These are phyloP conservation scores for Ennomos erosarius DNA, from an alignment of 2,888 invertebrate species.

Conservation along the genomic window DNA sequence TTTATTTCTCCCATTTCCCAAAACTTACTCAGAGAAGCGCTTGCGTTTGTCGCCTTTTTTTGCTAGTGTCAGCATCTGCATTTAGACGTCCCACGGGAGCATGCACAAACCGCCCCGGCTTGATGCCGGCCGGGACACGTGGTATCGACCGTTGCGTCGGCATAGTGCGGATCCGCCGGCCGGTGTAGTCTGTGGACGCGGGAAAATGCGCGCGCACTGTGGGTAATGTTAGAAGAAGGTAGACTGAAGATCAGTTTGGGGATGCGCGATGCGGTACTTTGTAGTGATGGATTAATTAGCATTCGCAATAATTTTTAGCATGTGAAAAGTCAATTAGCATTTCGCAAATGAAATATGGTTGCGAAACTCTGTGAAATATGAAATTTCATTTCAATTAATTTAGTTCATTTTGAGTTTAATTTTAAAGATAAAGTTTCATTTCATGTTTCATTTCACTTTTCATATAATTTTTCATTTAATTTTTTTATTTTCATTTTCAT, in stretches of 20 bases:
- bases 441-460: too few species aligned
- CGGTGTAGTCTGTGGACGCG: slow-evolving; percentile 15
- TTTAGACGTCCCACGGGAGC: slow-evolving; percentile 30
- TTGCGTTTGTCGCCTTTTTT: neutral
- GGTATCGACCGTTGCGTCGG: slow-evolving; percentile 63
- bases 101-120: slow-evolving; percentile 1
- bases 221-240: slow-evolving; percentile 6
- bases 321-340: too few species aligned
- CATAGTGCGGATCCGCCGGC: slow-evolving; percentile 34
- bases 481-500: too few species aligned
- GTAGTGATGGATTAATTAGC: too few species aligned
- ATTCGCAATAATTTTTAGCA: too few species aligned
- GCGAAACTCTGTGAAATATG: too few species aligned
- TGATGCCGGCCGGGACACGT: slow-evolving; percentile 39
- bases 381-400: too few species aligned
- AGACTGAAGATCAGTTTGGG: slow-evolving; percentile 21
- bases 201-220: slow-evolving; percentile 49
- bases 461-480: too few species aligned
- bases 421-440: too few species aligned
- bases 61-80: slow-evolving; percentile 9
- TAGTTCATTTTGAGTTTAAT: too few species aligned
- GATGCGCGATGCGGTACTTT: slow-evolving; percentile 24
- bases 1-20: too few species aligned
- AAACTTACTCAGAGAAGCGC: neutral
- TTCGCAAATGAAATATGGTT: too few species aligned